Conservation (phyloP, 2,888 invertebrate genomes). For the Drosophila subsilvestris region DNA sequence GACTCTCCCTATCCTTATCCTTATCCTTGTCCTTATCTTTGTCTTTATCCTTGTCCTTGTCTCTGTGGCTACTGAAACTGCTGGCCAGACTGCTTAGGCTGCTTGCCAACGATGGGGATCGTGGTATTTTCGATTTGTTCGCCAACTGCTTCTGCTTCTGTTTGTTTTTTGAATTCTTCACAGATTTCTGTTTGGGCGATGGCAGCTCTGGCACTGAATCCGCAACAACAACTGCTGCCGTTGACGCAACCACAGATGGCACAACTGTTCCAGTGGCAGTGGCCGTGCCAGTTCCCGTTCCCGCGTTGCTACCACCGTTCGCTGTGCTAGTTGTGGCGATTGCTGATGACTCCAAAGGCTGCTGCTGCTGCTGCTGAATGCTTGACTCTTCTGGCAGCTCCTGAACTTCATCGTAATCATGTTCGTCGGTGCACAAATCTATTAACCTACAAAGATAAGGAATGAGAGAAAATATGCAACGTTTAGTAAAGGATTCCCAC, state of each 20-base stretch:
- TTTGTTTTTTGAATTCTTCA: slow-evolving; percentile 76
- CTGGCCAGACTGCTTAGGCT: slow-evolving; percentile 75
- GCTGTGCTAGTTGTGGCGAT: slow-evolving; percentile 51
- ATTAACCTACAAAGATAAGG: slow-evolving; percentile 73
- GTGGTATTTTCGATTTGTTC: slow-evolving; percentile 81
- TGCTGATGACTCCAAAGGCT: slow-evolving; percentile 50
- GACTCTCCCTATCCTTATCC: slow-evolving; percentile 42
- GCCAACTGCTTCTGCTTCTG: slow-evolving; percentile 69
- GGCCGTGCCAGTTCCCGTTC: background rate
- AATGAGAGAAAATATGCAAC: background rate
- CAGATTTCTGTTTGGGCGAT: slow-evolving; percentile 80
- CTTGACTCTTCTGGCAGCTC: slow-evolving; percentile 80
- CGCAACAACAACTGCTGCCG: slow-evolving; percentile 42
- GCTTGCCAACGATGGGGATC: slow-evolving; percentile 80
- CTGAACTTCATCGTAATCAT: slow-evolving; percentile 82
- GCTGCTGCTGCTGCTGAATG: slow-evolving; percentile 45
- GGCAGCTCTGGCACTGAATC: slow-evolving; percentile 78
- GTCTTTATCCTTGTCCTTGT: slow-evolving; percentile 46
- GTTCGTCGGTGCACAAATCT: slow-evolving; percentile 82
- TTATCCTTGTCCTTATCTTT: slow-evolving; percentile 31
- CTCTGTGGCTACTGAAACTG: slow-evolving; percentile 59
- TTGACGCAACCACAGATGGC: slow-evolving; percentile 29
- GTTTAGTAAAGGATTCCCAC: background rate
- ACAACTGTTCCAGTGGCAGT: background rate
- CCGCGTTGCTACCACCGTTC: slow-evolving; percentile 37